Evolutionary conservation across 2,888 invertebrate genomes (phyloP).

Genomic region (Dinocampus coccinellae): DNA sequence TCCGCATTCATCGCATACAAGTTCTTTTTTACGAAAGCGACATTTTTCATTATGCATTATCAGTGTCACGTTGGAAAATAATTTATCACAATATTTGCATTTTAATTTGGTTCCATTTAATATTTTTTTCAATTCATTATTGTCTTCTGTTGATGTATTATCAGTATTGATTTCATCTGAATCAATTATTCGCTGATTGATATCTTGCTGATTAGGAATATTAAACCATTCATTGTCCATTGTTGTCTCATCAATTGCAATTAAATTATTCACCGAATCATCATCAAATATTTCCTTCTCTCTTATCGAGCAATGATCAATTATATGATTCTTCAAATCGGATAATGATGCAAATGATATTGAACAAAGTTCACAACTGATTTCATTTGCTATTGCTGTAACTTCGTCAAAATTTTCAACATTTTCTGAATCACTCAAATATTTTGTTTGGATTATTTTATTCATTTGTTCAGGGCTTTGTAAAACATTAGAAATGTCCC

Average conservation of each 20-base stretch:
- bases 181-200: background rate
- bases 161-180: background rate
- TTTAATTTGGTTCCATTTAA: constrained; percentile 43
- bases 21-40: background rate
- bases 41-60: constrained; percentile 29
- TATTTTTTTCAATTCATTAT: constrained; percentile 31
- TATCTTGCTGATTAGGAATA: background rate
- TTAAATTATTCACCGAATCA: background rate
- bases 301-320: constrained; percentile 49
- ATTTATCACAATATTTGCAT: constrained; percentile 46
- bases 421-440: constrained; percentile 14
- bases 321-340: constrained; percentile 53
- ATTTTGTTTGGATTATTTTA: constrained; percentile 28
- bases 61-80: constrained; percentile 25
- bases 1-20: constrained; percentile 37
- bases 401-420: constrained; percentile 27
- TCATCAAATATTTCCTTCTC: constrained; percentile 25
- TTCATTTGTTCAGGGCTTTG: constrained; percentile 28
- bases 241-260: background rate
- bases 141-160: background rate
- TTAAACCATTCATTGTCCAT: background rate
- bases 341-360: constrained; percentile 48
- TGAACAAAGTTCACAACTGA: constrained; percentile 56
- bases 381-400: constrained; percentile 37
- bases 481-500: background rate